These are phyloP conservation scores for Pseudachorutes palmiensis DNA, from an alignment of 1,140 invertebrate species.

Conservation along the genomic window DNA sequence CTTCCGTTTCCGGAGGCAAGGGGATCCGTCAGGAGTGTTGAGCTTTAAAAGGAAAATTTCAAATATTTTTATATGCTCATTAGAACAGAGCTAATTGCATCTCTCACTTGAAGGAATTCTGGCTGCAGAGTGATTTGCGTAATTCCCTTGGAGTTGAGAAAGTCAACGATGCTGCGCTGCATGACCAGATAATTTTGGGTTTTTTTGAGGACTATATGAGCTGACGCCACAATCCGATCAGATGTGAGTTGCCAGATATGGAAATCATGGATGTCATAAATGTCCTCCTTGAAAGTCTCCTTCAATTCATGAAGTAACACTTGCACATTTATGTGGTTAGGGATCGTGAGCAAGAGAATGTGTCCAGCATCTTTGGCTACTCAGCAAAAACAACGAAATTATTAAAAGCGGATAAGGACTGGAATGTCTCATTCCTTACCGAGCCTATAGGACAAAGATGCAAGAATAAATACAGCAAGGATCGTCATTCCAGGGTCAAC, in stretches of 20 bases:
- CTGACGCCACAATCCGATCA: slow-evolving; percentile 60
- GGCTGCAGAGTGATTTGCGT: slow-evolving; percentile 68
- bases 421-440: background rate
- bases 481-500: slow-evolving; percentile 64
- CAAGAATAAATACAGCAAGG: slow-evolving; percentile 54
- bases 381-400: slow-evolving; percentile 30
- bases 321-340: slow-evolving; percentile 62
- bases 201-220: slow-evolving; percentile 63
- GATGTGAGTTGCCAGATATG: slow-evolving; percentile 71
- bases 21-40: slow-evolving; percentile 9
- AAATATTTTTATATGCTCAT: background rate
- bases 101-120: slow-evolving; percentile 56
- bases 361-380: slow-evolving; percentile 66
- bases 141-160: slow-evolving; percentile 64
- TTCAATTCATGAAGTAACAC: slow-evolving; percentile 47
- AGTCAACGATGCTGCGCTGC: slow-evolving; percentile 45
- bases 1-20: slow-evolving; percentile 11
- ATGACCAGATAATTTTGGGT: slow-evolving; percentile 45
- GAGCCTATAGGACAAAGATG: slow-evolving; percentile 53
- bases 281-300: slow-evolving; percentile 59
- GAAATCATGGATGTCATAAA: slow-evolving; percentile 69
- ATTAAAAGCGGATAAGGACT: background rate
- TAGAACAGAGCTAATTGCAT: slow-evolving; percentile 1
- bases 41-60: background rate
- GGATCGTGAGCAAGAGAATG: slow-evolving; percentile 71